phyloP scores from a whole-genome alignment of 2,113 vertebrate genomes.

The Callopanchax toddi region DNA sequence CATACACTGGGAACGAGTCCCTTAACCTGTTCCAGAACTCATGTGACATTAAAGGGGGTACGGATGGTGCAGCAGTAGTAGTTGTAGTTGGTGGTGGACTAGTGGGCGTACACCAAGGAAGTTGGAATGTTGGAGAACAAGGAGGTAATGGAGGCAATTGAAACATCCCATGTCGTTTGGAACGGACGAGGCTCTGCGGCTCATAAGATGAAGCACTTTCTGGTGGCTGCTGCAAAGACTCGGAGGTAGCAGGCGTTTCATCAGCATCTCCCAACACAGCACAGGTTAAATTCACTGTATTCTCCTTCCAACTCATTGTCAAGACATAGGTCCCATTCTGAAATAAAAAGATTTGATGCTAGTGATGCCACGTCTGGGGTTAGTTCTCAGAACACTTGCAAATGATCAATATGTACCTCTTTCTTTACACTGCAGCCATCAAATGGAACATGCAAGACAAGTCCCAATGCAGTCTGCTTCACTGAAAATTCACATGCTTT shows the following conservation, averaged over 20 bases:
- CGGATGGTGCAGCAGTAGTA: not conserved
- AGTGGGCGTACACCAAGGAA: not conserved
- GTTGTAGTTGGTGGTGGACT: not conserved
- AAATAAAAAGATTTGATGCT: not conserved
- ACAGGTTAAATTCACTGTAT: slow-evolving; percentile 37
- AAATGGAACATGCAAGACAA: slow-evolving; percentile 50
- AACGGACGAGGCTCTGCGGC: not conserved
- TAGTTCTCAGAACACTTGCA: no score
- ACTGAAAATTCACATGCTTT: slow-evolving; percentile 41
- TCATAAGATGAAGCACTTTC: not conserved
- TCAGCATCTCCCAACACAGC: not conserved
- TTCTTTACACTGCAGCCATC: slow-evolving; percentile 56
- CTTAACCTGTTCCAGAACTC: not conserved
- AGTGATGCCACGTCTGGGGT: no score
- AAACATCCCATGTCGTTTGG: not conserved
- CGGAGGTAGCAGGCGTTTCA: not conserved
- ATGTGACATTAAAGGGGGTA: not conserved
- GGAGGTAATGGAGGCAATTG: not conserved
- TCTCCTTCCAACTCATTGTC: slow-evolving; percentile 40
- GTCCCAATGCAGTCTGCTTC: slow-evolving; percentile 2
- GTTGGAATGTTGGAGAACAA: not conserved
- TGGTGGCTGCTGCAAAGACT: not conserved
- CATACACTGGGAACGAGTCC: not conserved
- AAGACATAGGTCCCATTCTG: slow-evolving; percentile 53
- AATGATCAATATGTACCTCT: slow-evolving; percentile 49